These are phyloP conservation scores for Lathamus discolor DNA, from an alignment of 2,113 vertebrate genomes.

Conservation along the genomic window DNA sequence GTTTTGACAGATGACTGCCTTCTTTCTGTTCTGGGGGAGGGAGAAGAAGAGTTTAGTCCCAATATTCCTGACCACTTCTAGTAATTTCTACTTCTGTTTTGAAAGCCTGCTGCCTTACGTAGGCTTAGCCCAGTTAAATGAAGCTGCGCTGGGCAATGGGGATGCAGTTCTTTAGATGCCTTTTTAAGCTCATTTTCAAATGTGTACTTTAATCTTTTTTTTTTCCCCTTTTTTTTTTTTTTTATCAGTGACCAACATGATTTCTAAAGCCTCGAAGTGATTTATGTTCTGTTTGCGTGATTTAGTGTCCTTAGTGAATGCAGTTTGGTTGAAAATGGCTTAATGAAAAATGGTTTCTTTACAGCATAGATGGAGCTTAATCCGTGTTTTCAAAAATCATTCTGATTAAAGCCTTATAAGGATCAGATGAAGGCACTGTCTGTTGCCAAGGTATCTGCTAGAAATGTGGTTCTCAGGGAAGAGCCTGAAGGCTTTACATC, in stretches of 20 bases:
- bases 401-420: constrained; percentile 59
- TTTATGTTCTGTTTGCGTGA: constrained; percentile 48
- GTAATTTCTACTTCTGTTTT: background rate
- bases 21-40: background rate
- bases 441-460: constrained; percentile 46
- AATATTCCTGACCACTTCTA: background rate
- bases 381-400: constrained; percentile 47
- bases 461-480: background rate
- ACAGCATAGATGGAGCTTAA: constrained; percentile 32
- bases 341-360: constrained; percentile 56
- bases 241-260: constrained; percentile 1
- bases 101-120: background rate
- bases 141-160: background rate
- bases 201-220: background rate
- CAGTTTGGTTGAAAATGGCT: constrained; percentile 42
- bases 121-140: background rate
- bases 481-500: background rate
- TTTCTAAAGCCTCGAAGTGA: constrained; percentile 26
- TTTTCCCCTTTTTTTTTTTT: background rate
- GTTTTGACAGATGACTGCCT: background rate
- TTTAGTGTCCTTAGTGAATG: constrained; percentile 10
- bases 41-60: background rate
- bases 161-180: background rate
- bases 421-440: background rate
- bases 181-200: background rate